Base-by-base conservation (phyloP, 2,797 vertebrate genomes). In the Onychomys arenicola region DNA sequence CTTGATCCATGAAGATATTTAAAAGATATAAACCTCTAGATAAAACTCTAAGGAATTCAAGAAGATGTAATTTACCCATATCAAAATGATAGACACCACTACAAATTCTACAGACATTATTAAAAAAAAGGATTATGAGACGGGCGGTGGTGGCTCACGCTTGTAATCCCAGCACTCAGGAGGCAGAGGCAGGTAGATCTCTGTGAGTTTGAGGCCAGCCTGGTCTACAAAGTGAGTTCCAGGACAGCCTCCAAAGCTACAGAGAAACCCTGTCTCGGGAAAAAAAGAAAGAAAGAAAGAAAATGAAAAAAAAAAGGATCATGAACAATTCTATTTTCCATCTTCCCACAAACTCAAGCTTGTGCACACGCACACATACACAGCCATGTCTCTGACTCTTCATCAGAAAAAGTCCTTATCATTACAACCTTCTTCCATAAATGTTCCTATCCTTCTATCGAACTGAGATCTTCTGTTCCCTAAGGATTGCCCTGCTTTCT, bases 321-420 rank as follows among this genome's bases (percentile, higher is more conserved):
- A 86, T 46, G 6, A 96, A 93, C 14, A 82, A 27, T 37, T 94
- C 86, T 76, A 92, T 83, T 57, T 87, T 80, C 55, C 43, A 84
- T 52, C 49, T 55, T 83, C 90, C 14, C n/a, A 59, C 73, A 93
- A 59, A 69, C 34, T 27, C 82, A n/a, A n/a, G 16, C 59, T 27
- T 61, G 25, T 11, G 25, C 19, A 80, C 32, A 34, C 77, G 52
- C 4, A 21, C 32, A n/a, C 29, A 34, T 12, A 6, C 27, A 14
- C 59, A 61, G 21, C 6, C 8, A 78, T 0, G 8, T 82, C 57
- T 88, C 37, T 14, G 55, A 17, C 65, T 76, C 34, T 69, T 91
- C 14, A 75, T 93, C 57, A 86, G 63, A 65, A 96, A 95, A 91
- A 76, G 52, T 13, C 34, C 63, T 49, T 76, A 27, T 40, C 11